Percentiles rank a stretch among this genome's conserved stretches.
Conservation (phyloP, 1,140 invertebrate species). For the Gonatopus flavifemur region DNA sequence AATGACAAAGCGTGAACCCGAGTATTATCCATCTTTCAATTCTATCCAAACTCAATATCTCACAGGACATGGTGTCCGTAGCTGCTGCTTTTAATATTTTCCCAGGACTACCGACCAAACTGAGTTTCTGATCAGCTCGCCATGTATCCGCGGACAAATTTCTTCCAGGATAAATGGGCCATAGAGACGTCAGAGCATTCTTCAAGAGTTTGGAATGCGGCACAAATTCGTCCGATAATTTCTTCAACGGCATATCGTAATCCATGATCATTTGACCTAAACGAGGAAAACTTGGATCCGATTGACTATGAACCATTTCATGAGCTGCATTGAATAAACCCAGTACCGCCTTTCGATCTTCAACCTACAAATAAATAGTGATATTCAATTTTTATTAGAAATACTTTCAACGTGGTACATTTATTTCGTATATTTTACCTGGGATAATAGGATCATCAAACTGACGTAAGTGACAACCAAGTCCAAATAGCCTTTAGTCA, state of each 20-base stretch:
- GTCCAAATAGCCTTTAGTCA: slow-evolving; percentile 95
- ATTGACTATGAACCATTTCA: slow-evolving; percentile 91
- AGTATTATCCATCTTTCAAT: slow-evolving; percentile 98
- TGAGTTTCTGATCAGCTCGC: slow-evolving; percentile 91
- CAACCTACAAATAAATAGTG: too few relatives aligned
- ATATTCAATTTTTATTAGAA: too few relatives aligned
- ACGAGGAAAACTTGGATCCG: slow-evolving; percentile 90
- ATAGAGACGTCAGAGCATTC: slow-evolving; percentile 84
- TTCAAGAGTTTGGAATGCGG: slow-evolving; percentile 88
- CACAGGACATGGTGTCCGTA: slow-evolving; percentile 95
- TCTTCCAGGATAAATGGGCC: slow-evolving; percentile 82
- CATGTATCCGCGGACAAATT: slow-evolving; percentile 94
- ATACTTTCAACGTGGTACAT: too few relatives aligned
- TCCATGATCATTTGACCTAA: slow-evolving; percentile 97
- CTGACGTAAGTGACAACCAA: slow-evolving; percentile 92
- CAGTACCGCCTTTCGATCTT: slow-evolving; percentile 95
- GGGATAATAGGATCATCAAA: slow-evolving; percentile 93
- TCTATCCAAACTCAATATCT: slow-evolving; percentile 92
- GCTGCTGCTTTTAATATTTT: slow-evolving; percentile 91
- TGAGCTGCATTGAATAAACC: slow-evolving; percentile 97
- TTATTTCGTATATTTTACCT: too few relatives aligned
- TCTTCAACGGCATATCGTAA: slow-evolving; percentile 94
- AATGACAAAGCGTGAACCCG: slow-evolving; percentile 89
- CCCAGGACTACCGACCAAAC: slow-evolving; percentile 87
- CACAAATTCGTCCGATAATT: slow-evolving; percentile 95